These are phyloP conservation scores for Notamacropus eugenii DNA, from an alignment of 2,797 vertebrate genomes.

Conservation along the genomic window DNA sequence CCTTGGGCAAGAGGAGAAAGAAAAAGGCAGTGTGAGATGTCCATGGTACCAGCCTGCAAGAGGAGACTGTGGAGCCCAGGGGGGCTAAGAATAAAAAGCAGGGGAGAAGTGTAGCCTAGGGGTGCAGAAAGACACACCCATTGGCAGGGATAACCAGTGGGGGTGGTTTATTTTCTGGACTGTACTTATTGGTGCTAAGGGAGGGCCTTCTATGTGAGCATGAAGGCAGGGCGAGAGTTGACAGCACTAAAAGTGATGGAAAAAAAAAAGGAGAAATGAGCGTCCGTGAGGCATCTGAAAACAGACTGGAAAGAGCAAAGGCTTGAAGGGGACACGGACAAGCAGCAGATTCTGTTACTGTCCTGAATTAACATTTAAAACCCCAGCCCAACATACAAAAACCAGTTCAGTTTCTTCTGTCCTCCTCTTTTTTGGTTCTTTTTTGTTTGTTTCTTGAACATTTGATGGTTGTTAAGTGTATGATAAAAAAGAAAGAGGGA, in stretches of 20 bases:
- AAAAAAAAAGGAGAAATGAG: background rate
- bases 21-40: background rate
- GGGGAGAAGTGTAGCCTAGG: background rate
- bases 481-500: background rate
- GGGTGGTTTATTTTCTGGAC: background rate
- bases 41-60: background rate
- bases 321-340: background rate
- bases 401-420: background rate
- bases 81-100: background rate
- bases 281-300: background rate
- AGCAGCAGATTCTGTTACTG: background rate
- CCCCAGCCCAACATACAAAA: background rate
- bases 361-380: background rate
- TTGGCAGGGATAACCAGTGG: background rate
- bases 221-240: background rate
- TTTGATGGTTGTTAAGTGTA: background rate
- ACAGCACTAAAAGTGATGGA: background rate
- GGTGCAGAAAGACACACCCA: background rate
- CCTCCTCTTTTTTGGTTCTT: background rate
- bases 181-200: background rate
- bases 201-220: background rate
- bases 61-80: background rate
- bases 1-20: conserved; percentile 83
- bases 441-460: background rate
- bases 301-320: background rate